Percentiles rank a stretch among this genome's conserved stretches.
phyloP scores from a whole-genome alignment of 2,113 vertebrate genomes.

The Forbesichthys papilliferus region DNA sequence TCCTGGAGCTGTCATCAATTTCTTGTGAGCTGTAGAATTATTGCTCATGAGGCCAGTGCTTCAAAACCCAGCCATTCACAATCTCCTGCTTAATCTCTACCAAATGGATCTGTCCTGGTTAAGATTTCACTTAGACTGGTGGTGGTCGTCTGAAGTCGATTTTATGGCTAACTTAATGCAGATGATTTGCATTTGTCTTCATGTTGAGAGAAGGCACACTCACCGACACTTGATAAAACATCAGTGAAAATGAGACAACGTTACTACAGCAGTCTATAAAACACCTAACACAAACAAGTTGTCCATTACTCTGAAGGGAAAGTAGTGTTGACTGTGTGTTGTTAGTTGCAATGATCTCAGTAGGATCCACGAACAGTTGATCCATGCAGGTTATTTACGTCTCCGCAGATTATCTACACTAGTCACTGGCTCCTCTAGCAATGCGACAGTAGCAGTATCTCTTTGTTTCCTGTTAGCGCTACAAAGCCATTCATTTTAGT shows the following conservation, averaged over 20 bases:
- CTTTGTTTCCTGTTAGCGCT: not conserved
- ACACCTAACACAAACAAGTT: too few species aligned
- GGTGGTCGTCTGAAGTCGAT: not conserved
- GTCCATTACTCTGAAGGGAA: too few species aligned
- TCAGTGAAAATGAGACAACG: too few species aligned
- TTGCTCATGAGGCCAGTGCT: conserved; percentile 15
- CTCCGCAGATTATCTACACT: not conserved
- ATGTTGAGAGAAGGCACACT: not conserved
- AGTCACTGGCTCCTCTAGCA: not conserved
- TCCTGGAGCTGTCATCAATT: conserved; percentile 12
- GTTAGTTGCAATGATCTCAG: too few species aligned
- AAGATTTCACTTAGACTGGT: not conserved
- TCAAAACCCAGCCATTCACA: conserved; percentile 8
- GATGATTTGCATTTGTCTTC: not conserved
- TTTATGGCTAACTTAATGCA: not conserved
- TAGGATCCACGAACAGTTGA: too few species aligned
- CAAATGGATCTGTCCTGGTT: conserved; percentile 18
- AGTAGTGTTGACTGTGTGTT: too few species aligned
- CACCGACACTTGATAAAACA: too few species aligned
- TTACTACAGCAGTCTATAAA: too few species aligned
- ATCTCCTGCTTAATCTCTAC: conserved; percentile 31
- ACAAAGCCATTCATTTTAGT: not conserved
- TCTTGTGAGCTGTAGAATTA: conserved; percentile 4
- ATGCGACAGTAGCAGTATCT: not conserved
- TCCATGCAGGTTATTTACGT: too few species aligned